These are phyloP conservation scores for Leptopterna dolabrata DNA, from an alignment of 2,888 invertebrate species.

Conservation along the genomic window DNA sequence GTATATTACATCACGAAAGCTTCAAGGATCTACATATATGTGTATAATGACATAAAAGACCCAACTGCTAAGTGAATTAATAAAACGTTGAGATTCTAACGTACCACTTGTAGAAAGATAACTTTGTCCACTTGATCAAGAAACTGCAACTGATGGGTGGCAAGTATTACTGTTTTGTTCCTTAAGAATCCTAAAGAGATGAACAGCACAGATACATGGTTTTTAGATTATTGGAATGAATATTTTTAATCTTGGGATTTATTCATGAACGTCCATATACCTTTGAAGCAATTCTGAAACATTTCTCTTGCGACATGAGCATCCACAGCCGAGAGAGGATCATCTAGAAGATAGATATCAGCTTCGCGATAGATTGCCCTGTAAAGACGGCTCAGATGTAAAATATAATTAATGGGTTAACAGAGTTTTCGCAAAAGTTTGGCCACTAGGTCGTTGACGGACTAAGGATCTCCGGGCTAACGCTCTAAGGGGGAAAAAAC, in stretches of 20 bases:
- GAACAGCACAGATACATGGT: background rate
- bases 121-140: conserved; percentile 76
- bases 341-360: conserved; percentile 82
- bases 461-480: too few relatives aligned
- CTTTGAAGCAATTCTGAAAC: conserved; percentile 78
- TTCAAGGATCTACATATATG: too few relatives aligned
- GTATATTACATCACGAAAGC: conserved; percentile 66
- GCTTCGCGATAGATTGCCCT: conserved; percentile 82
- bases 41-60: too few relatives aligned
- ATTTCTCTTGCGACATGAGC: conserved; percentile 79
- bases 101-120: conserved; percentile 70
- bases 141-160: conserved; percentile 88
- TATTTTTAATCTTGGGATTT: background rate
- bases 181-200: conserved; percentile 70
- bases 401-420: too few relatives aligned
- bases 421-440: too few relatives aligned
- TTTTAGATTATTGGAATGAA: background rate
- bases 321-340: conserved; percentile 85
- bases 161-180: conserved; percentile 78
- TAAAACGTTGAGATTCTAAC: background rate
- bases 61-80: too few relatives aligned
- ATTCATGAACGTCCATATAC: conserved; percentile 52
- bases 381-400: too few relatives aligned
- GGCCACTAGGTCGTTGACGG: too few relatives aligned
- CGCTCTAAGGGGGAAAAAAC: too few relatives aligned